Evolutionary conservation across 2,797 vertebrate genomes (phyloP), one percentile per base, ranked within the genome.

Genomic region (Setipinna tenuifilis): DNA sequence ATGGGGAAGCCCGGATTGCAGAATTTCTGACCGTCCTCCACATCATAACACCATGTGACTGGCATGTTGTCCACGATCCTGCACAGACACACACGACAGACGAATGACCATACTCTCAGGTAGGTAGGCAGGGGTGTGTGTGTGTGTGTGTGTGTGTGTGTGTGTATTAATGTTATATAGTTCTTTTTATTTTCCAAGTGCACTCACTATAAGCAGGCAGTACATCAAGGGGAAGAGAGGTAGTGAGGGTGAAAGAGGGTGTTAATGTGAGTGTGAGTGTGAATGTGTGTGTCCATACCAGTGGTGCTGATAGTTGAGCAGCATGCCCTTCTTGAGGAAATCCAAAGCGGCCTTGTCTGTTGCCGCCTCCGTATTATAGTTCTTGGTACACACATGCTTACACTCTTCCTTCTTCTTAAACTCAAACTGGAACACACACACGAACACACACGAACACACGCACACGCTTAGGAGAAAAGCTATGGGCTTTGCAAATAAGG

Each of bases 1-100:
- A 98, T 96, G 46, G 97, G 97, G 91, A 98, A 98, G 59, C 97
- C 97, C 87, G 97, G 97, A 93, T 98, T 98, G 90, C 97, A 98
- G 91, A 97, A 99, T 88, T 95, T 97, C 91, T 98, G 97, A 65
- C 94, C 93, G 46, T 97, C 97, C 92, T 98, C 98, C 58, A 98
- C 97, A 12, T 98, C 96, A 0, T 98, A 98, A 91, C 97, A 98
- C 97, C 98, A 99, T 0, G 97, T 99, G 82, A 99, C 97, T 0
- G 98, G 97, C 97, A 99, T 98, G 90, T 99, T 98, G 91, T 98
- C 97, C 89, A 98, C 96, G 91, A 98, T 99, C 97, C 97, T 97
- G 89, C 9, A 85, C 19, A 41, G 14, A 83, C 54, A 82, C 28
- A 12, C 61, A 65, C 12, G 2, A 65, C 61, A 65, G n/a, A 23